Evolutionary conservation across 2,113 vertebrate species (phyloP).

Genomic region (Noctilio leporinus): DNA sequence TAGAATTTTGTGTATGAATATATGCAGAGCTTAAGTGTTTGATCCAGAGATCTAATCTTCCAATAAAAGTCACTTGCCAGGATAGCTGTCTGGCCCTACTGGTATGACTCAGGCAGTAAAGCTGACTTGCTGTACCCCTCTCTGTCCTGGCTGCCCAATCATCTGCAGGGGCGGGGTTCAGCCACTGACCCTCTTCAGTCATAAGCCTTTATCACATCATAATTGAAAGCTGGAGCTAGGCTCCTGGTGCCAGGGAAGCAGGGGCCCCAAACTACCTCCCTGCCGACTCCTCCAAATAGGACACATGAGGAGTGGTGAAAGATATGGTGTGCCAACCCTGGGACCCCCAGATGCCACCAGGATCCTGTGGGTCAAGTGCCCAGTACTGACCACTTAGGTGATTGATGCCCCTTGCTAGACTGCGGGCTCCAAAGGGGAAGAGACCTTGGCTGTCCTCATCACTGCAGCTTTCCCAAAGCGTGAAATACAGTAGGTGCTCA

Average conservation of each 20-base stretch:
- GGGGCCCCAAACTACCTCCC: neutral
- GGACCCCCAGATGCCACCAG: too few species aligned
- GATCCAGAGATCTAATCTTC: neutral
- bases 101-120: too few species aligned
- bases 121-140: neutral
- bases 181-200: neutral
- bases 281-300: neutral
- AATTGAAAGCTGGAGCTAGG: neutral
- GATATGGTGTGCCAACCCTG: rapidly evolving
- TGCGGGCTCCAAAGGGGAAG: neutral
- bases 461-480: neutral
- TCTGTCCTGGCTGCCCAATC: neutral
- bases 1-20: neutral
- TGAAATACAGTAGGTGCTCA: neutral
- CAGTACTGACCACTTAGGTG: too few species aligned
- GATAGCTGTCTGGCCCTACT: neutral
- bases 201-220: slow-evolving; percentile 14
- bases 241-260: neutral
- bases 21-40: neutral
- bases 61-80: neutral
- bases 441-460: neutral
- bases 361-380: neutral
- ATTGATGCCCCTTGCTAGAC: neutral
- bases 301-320: neutral
- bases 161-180: neutral